Evolutionary conservation across 1,140 invertebrate genomes (phyloP).

Genomic region (Trissolcus basalis): DNA sequence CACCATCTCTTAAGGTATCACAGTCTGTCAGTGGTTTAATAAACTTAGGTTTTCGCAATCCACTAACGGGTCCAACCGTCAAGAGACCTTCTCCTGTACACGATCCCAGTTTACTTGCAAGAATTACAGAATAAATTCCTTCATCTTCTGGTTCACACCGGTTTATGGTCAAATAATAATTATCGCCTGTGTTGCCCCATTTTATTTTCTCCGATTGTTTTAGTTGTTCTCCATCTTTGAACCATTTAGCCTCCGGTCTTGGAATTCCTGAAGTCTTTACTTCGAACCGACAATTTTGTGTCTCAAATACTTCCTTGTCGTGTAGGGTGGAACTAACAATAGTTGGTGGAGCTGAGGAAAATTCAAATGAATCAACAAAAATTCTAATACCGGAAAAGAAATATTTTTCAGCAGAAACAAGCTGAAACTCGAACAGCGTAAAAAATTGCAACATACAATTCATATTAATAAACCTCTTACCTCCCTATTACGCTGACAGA

Average conservation of each 20-base stretch:
- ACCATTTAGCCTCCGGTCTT: constrained; percentile 86
- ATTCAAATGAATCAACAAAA: not conserved
- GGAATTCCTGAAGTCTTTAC: constrained; percentile 84
- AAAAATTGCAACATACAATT: too few species aligned
- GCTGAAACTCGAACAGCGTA: not conserved
- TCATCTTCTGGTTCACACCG: constrained; percentile 82
- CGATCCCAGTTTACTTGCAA: constrained; percentile 86
- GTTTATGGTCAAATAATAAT: constrained; percentile 83
- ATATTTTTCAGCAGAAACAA: not conserved
- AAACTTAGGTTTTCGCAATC: constrained; percentile 86
- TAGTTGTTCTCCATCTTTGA: constrained; percentile 82
- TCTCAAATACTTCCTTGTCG: constrained; percentile 85
- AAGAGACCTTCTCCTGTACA: constrained; percentile 82
- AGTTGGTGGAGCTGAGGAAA: constrained; percentile 82
- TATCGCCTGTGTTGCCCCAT: constrained; percentile 82
- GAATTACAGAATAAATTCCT: constrained; percentile 85
- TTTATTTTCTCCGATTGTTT: constrained; percentile 79
- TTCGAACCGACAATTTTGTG: constrained; percentile 83
- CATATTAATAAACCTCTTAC: too few species aligned
- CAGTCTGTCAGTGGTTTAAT: constrained; percentile 81
- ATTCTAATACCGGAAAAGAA: not conserved
- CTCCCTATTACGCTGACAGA: not conserved
- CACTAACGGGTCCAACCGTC: constrained; percentile 82
- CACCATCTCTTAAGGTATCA: constrained; percentile 82
- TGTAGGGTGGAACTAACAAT: constrained; percentile 84